Evolutionary conservation across 1,140 invertebrate genomes (phyloP).

Genomic region (Nixonia krombeini): DNA sequence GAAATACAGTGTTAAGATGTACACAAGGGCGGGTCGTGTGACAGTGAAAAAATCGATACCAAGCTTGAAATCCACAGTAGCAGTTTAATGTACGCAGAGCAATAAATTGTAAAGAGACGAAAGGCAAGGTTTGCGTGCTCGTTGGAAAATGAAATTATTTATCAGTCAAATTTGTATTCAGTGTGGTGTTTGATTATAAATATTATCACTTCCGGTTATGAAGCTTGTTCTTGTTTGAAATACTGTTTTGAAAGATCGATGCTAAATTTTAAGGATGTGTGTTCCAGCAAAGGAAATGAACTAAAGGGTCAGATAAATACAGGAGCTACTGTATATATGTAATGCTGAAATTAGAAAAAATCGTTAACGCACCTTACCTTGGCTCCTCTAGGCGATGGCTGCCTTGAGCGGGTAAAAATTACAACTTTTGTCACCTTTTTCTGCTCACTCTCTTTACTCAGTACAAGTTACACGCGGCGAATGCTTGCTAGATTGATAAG

Average conservation of each 20-base stretch:
- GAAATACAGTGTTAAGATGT: background rate
- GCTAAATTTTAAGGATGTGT: too few relatives aligned
- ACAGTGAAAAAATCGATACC: conserved; percentile 43
- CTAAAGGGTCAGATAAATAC: background rate
- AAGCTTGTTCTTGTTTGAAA: too few relatives aligned
- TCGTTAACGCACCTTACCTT: conserved; percentile 27
- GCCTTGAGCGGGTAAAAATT: conserved; percentile 19
- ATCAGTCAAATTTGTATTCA: background rate
- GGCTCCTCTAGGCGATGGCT: conserved; percentile 16
- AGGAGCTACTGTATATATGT: background rate
- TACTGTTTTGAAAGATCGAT: too few relatives aligned
- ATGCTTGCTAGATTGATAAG: conserved; percentile 44
- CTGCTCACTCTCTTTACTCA: conserved; percentile 22
- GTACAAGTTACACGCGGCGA: conserved; percentile 40
- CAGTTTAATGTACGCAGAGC: too few relatives aligned
- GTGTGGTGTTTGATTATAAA: background rate
- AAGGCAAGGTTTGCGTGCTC: conserved; percentile 4
- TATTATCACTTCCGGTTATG: too few relatives aligned
- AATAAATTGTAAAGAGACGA: too few relatives aligned
- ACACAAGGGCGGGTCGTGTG: conserved; percentile 38
- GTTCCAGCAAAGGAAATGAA: background rate
- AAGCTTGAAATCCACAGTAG: too few relatives aligned
- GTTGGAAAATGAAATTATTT: background rate
- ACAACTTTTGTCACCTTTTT: conserved; percentile 36
- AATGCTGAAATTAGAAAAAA: background rate